These are phyloP conservation scores for Lanius collurio DNA, from an alignment of 2,113 vertebrate species.

Conservation along the genomic window DNA sequence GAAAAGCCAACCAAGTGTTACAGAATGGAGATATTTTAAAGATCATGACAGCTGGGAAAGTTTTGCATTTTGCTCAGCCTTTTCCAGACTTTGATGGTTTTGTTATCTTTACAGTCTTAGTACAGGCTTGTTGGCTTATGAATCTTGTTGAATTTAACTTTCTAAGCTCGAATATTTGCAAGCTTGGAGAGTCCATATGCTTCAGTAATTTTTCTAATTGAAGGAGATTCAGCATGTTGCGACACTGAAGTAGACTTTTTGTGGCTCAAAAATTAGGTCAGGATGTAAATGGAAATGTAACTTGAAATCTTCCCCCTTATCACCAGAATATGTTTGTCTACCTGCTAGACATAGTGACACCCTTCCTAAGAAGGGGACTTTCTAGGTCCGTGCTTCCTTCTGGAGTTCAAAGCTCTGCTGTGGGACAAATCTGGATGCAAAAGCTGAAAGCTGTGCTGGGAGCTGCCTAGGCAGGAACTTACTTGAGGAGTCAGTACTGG, in stretches of 20 bases:
- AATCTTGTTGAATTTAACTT: not conserved
- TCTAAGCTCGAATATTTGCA: not conserved
- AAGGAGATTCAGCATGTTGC: not conserved
- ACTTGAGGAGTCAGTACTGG: not conserved
- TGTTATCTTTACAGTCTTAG: not conserved
- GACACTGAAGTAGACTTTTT: not conserved
- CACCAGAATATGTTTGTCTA: not conserved
- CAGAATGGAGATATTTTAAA: slow-evolving; percentile 17
- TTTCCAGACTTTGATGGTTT: not conserved
- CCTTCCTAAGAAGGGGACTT: not conserved
- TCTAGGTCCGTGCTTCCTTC: not conserved
- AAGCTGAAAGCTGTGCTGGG: not conserved
- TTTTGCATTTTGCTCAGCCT: not conserved
- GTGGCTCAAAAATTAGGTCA: not conserved
- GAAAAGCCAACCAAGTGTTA: slow-evolving; percentile 10
- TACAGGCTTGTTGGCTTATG: not conserved
- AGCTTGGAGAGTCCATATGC: not conserved
- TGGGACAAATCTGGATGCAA: not conserved
- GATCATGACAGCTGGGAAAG: not conserved
- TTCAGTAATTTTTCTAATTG: not conserved
- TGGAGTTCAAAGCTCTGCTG: not conserved
- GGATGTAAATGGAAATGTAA: not conserved
- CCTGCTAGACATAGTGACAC: not conserved
- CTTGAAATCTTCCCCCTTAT: not conserved
- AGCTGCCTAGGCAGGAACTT: not conserved